These are phyloP conservation scores for Notodonta ziczac DNA, from an alignment of 2,888 invertebrate species.

Conservation along the genomic window DNA sequence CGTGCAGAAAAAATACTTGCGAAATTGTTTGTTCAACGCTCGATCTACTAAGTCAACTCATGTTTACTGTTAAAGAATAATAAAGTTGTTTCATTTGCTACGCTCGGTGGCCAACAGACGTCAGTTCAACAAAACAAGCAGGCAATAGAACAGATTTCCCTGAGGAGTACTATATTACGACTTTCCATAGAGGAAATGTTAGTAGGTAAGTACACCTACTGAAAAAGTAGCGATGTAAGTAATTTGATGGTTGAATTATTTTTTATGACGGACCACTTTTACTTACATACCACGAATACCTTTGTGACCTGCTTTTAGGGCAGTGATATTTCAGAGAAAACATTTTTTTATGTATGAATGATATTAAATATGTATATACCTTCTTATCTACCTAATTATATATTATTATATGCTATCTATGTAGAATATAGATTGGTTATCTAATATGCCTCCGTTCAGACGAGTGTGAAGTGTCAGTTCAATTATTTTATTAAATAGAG, in stretches of 20 bases:
- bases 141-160: constrained; percentile 78
- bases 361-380: no score
- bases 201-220: constrained; percentile 36
- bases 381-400: no score
- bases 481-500: not conserved
- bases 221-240: constrained; percentile 41
- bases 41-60: constrained; percentile 35
- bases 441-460: not conserved
- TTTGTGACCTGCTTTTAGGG: not conserved
- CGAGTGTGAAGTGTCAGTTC: not conserved
- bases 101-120: constrained; percentile 58
- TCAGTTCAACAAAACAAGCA: constrained; percentile 73
- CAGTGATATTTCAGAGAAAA: no score
- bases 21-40: constrained; percentile 18
- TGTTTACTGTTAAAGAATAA: constrained; percentile 30
- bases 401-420: no score
- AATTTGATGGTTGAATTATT: constrained; percentile 43
- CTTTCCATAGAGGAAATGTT: constrained; percentile 62
- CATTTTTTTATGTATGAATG: no score
- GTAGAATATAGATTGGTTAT: no score
- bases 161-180: constrained; percentile 67
- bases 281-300: not conserved
- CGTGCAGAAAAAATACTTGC: constrained; percentile 19
- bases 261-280: constrained; percentile 29
- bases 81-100: constrained; percentile 42